Evolutionary conservation across 1,140 invertebrate species (phyloP).

Genomic region (Vanessa tameamea): DNA sequence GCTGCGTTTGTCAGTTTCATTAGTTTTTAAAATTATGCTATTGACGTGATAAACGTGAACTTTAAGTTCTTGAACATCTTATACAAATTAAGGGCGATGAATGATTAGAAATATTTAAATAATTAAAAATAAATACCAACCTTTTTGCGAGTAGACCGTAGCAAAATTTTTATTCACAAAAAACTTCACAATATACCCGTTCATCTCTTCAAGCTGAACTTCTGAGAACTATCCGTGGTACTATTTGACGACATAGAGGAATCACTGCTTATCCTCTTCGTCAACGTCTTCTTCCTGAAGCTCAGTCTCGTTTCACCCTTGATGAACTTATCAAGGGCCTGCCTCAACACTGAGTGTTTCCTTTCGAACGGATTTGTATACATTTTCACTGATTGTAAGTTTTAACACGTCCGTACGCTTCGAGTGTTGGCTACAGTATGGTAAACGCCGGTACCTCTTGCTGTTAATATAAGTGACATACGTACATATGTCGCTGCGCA

Average conservation of each 20-base stretch:
- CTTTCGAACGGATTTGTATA: slow-evolving; percentile 75
- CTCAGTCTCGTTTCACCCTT: slow-evolving; percentile 59
- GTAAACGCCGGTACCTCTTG: slow-evolving; percentile 34
- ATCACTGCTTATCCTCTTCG: slow-evolving; percentile 55
- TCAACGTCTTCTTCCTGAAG: slow-evolving; percentile 61
- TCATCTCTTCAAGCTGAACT: slow-evolving; percentile 64
- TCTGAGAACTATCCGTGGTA: slow-evolving; percentile 46
- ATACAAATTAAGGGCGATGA: no score
- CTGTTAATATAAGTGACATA: slow-evolving; percentile 48
- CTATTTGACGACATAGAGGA: slow-evolving; percentile 57
- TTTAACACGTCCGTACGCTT: slow-evolving; percentile 47
- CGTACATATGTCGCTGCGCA: slow-evolving; percentile 44
- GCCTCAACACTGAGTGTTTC: slow-evolving; percentile 71
- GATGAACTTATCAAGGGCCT: slow-evolving; percentile 68
- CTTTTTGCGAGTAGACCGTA: slow-evolving; percentile 46
- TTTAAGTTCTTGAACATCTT: no score
- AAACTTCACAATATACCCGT: slow-evolving; percentile 50
- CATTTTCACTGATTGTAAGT: slow-evolving; percentile 52
- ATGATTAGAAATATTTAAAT: not conserved
- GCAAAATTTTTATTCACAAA: slow-evolving; percentile 52
- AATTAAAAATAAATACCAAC: slow-evolving; percentile 46
- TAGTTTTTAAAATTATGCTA: no score
- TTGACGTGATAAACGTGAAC: no score
- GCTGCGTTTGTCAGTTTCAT: no score
- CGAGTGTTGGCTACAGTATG: slow-evolving; percentile 47